Conservation (phyloP, 2,797 vertebrate genomes). For the Myripristis murdjan region DNA sequence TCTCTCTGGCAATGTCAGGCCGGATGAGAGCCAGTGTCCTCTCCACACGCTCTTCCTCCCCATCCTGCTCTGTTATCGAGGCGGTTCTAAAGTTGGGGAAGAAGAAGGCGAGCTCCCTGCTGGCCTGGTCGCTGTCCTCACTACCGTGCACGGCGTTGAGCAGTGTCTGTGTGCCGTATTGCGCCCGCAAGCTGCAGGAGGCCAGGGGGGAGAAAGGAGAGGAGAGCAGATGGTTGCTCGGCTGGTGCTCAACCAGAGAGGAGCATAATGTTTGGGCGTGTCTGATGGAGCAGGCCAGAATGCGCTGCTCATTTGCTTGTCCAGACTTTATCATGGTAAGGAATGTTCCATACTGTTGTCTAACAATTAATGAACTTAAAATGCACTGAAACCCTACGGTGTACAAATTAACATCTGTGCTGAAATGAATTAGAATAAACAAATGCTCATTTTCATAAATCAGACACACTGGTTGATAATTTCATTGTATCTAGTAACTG, state of each 20-base stretch:
- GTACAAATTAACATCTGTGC: conserved; percentile 27
- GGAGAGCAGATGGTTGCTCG: conserved; percentile 80
- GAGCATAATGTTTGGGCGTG: conserved; percentile 79
- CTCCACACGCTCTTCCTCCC: conserved; percentile 81
- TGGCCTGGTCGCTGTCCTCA: conserved; percentile 84
- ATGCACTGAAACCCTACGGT: conserved; percentile 2
- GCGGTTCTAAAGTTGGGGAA: conserved; percentile 87
- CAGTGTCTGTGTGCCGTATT: conserved; percentile 89
- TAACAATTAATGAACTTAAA: conserved; percentile 24
- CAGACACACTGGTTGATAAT: background rate
- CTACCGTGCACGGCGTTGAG: conserved; percentile 92
- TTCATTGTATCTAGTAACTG: background rate
- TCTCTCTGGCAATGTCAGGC: conserved; percentile 84
- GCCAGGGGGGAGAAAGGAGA: conserved; percentile 63
- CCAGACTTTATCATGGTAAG: conserved; percentile 41
- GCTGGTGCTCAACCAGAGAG: conserved; percentile 75
- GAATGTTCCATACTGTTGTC: conserved; percentile 49
- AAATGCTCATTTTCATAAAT: conserved; percentile 10
- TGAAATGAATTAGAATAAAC: conserved; percentile 1
- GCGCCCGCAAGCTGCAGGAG: conserved; percentile 89
- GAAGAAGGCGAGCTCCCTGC: conserved; percentile 90
- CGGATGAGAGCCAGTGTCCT: conserved; percentile 88
- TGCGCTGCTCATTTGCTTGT: conserved; percentile 65
- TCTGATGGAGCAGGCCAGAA: conserved; percentile 69
- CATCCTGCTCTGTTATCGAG: conserved; percentile 68